phyloP scores from a whole-genome alignment of 2,113 vertebrate species.

The Lipotes vexillifer region DNA sequence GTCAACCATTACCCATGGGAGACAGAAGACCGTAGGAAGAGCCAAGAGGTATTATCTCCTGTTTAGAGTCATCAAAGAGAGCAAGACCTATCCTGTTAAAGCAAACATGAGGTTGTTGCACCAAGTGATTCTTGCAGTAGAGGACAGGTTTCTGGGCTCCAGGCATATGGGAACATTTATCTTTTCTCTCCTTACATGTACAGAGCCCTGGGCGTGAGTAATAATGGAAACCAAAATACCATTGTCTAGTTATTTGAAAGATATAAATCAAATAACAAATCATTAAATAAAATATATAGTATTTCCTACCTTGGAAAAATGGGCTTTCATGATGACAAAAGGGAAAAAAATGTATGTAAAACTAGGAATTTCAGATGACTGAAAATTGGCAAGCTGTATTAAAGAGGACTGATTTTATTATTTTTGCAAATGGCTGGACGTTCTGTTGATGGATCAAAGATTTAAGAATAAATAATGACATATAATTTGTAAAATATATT shows the following conservation, averaged over 20 bases:
- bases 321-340: neutral
- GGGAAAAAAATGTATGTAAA: constrained; percentile 28
- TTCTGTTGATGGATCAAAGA: constrained; percentile 9
- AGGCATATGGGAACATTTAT: rapidly evolving
- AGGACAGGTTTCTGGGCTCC: neutral
- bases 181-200: neutral
- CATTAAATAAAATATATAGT: neutral
- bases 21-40: neutral
- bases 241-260: constrained; percentile 16
- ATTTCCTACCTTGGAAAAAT: neutral
- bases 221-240: neutral
- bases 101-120: neutral
- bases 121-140: neutral
- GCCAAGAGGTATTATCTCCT: neutral
- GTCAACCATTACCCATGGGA: neutral
- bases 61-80: neutral
- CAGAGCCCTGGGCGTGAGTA: neutral
- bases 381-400: neutral
- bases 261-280: constrained; percentile 33
- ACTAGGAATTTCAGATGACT: neutral
- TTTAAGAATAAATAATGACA: constrained; percentile 19
- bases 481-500: neutral
- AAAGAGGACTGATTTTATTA: constrained; percentile 12
- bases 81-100: neutral
- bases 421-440: neutral